These are phyloP conservation scores for Drosophila nasuta DNA, from an alignment of 1,140 invertebrate genomes.

Conservation along the genomic window DNA sequence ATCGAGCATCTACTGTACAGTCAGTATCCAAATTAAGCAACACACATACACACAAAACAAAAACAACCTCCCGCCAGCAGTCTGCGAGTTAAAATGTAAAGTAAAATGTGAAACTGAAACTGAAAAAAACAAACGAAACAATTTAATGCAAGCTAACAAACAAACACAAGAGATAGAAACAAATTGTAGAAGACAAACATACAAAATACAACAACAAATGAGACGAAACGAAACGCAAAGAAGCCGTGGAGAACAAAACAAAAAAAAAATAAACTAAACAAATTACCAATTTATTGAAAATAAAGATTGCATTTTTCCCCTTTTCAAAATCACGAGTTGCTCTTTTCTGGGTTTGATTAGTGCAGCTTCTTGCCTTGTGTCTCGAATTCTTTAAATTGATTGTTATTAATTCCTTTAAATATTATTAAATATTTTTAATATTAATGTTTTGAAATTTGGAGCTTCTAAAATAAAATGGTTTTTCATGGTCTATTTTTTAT, in stretches of 20 bases:
- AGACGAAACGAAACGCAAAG: conserved; percentile 24
- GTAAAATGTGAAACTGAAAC: not conserved
- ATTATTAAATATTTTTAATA: too few relatives aligned
- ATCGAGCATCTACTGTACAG: conserved; percentile 30
- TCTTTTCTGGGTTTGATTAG: too few relatives aligned
- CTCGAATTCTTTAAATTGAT: too few relatives aligned
- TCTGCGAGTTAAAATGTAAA: conserved; percentile 16
- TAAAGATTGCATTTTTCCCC: conserved; percentile 70
- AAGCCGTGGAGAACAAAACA: conserved; percentile 25
- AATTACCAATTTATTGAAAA: conserved; percentile 74
- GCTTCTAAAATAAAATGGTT: too few relatives aligned
- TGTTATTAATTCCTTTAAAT: too few relatives aligned
- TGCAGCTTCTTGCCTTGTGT: too few relatives aligned
- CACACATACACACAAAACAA: not conserved
- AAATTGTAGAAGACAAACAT: conserved; percentile 26
- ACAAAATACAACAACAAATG: conserved; percentile 7
- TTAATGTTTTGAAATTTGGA: too few relatives aligned
- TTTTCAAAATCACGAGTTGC: conserved; percentile 56
- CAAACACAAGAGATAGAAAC: conserved; percentile 21
- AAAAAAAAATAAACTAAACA: conserved; percentile 41
- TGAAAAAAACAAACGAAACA: conserved; percentile 13
- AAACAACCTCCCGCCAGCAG: not conserved
- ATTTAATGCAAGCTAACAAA: conserved; percentile 31
- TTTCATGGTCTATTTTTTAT: too few relatives aligned
- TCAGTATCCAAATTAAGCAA: conserved; percentile 7